phyloP scores from a whole-genome alignment of 2,113 vertebrate genomes.

The Sula dactylatra region DNA sequence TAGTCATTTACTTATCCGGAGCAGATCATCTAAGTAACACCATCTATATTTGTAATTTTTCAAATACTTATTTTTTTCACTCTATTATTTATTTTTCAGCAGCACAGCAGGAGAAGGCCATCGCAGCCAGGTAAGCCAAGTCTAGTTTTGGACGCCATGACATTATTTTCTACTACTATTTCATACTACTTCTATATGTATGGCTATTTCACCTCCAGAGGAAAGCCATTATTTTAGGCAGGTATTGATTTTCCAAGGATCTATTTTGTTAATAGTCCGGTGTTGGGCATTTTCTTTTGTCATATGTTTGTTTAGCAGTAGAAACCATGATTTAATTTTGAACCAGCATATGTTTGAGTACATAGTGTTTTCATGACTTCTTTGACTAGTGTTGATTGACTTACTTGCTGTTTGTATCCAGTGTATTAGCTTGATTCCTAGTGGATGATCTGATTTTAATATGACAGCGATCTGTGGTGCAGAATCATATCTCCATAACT shows the following conservation, averaged over 20 bases:
- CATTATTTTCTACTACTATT: not conserved
- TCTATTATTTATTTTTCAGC: not conserved
- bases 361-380: conserved; percentile 33
- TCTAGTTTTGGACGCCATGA: not conserved
- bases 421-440: not conserved
- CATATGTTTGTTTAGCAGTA: not conserved
- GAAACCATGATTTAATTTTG: conserved; percentile 21
- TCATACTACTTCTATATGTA: not conserved
- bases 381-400: conserved; percentile 39
- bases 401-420: conserved; percentile 8
- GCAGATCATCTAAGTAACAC: not conserved
- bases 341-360: conserved; percentile 31
- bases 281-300: not conserved
- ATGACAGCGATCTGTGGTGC: conserved; percentile 33
- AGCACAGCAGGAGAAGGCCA: not conserved
- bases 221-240: not conserved
- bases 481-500: not conserved
- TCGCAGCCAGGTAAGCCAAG: not conserved
- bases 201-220: not conserved
- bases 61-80: not conserved
- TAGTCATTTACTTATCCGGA: not conserved
- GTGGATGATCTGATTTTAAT: conserved; percentile 1
- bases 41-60: not conserved
- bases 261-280: not conserved
- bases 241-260: not conserved